A percentile compares a stretch with the other conserved stretches of the same genome.
Evolutionary conservation across 2,797 vertebrate species (phyloP).

Genomic region (Melanotaenia parkinsoni): DNA sequence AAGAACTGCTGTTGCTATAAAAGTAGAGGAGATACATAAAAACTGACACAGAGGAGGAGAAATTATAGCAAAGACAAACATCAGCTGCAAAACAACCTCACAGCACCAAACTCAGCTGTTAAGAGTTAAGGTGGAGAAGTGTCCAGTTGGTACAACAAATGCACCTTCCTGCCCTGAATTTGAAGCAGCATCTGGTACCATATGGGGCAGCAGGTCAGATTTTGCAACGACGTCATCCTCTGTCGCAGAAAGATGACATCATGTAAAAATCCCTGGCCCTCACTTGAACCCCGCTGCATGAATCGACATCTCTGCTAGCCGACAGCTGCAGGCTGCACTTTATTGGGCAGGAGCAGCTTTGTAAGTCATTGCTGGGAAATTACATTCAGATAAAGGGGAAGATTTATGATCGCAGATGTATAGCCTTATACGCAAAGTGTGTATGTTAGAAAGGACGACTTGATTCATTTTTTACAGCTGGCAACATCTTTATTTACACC

Average conservation of each 20-base stretch:
- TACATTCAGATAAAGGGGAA: slow-evolving; percentile 12
- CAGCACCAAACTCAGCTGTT: background rate
- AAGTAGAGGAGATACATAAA: slow-evolving; percentile 23
- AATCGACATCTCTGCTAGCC: slow-evolving; percentile 36
- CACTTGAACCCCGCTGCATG: slow-evolving; percentile 29
- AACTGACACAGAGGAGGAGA: slow-evolving; percentile 27
- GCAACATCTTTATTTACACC: background rate
- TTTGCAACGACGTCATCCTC: slow-evolving; percentile 28
- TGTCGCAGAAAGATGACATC: slow-evolving; percentile 51
- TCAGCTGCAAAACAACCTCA: slow-evolving; percentile 18
- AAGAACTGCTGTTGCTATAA: slow-evolving; percentile 40
- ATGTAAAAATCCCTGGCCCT: slow-evolving; percentile 43
- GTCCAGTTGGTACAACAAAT: background rate
- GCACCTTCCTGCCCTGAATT: slow-evolving; percentile 21
- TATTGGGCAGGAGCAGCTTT: slow-evolving; percentile 26
- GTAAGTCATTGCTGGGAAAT: slow-evolving; percentile 33
- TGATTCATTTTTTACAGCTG: background rate
- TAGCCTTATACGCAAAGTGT: background rate
- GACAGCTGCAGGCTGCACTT: slow-evolving; percentile 40
- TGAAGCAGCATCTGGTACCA: slow-evolving; percentile 31
- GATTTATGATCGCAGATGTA: slow-evolving; percentile 19
- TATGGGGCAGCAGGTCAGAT: slow-evolving; percentile 36
- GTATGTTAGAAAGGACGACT: background rate
- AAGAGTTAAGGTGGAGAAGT: background rate
- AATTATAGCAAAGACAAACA: slow-evolving; percentile 20